Base-by-base conservation (phyloP, 2,113 vertebrate species). In the Pseudois nayaur region DNA sequence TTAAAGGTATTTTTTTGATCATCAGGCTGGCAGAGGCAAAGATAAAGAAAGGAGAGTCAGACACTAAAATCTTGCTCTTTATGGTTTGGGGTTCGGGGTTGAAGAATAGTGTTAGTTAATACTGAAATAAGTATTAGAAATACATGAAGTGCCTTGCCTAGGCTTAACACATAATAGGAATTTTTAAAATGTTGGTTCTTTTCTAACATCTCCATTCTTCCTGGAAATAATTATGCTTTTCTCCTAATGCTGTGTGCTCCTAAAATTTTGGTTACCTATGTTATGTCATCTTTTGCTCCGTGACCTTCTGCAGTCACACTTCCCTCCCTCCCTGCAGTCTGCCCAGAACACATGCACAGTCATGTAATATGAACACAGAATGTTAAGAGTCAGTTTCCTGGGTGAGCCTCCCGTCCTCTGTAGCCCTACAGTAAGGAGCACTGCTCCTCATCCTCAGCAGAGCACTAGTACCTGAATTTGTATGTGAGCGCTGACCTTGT, bases 401-500 rank as follows among this genome's bases (percentile, higher is more conserved):
- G 87, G 78, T 40, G 54, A 23, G 13, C 83, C 71, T 64, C 33
- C 93, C 43, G 1, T 64, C 57, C 43, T 33, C 78, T 81, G 45
- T 55, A 89, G 87, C 84, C n/a, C 81, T 36, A 8, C 52, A 84
- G 81, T 5, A 14, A 27, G 33, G n/a, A 55, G 52, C 23, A 3
- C 52, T 55, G 23, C 81, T 40, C 4, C 81, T 55, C 78, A 19
- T 55, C 81, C 89, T 45, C 36, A 59, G 64, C 67, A 31, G 87
- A 83, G n/a, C 79, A 40, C 52, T 89, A 31, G 64, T 43, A n/a
- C 92, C 78, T 93, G 97, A 95, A n/a, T 93, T 88, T 98, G 48
- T 96, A 92, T 98, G 90, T 98, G 97, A 98, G 86, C 95, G 59
- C 95, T 94, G 59, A 96, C 76, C 93, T 95, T 96, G 87, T 98